These are phyloP conservation scores for Neopipo cinnamomea DNA, from an alignment of 2,113 vertebrate genomes.

Conservation along the genomic window DNA sequence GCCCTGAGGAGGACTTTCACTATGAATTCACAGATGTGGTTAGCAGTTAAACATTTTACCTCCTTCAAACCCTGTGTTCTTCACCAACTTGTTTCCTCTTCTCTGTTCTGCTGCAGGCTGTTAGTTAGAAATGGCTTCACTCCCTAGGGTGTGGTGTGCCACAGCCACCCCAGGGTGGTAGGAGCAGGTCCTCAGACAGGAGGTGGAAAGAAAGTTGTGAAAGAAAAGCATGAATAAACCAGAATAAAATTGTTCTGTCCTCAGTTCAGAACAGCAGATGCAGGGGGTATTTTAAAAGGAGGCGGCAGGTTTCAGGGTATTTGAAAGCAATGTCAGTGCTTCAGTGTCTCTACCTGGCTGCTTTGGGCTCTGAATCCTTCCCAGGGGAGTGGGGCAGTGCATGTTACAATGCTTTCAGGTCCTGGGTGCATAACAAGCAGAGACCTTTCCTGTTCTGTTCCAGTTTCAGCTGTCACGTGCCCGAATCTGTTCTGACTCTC, in stretches of 20 bases:
- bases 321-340: background rate
- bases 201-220: background rate
- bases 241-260: background rate
- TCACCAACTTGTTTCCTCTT: slow-evolving; percentile 16
- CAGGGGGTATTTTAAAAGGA: background rate
- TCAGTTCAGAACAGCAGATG: background rate
- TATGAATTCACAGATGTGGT: slow-evolving; percentile 36
- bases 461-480: background rate
- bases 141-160: background rate
- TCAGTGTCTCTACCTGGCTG: background rate
- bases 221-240: background rate
- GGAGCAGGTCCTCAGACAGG: background rate
- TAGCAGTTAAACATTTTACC: slow-evolving; percentile 2
- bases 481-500: background rate
- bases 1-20: slow-evolving; percentile 25
- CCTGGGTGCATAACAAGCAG: background rate
- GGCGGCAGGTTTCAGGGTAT: background rate
- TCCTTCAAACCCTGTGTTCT: background rate
- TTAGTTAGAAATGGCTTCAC: background rate
- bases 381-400: background rate
- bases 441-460: background rate
- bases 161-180: background rate
- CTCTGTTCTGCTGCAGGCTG: background rate
- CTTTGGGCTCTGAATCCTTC: background rate
- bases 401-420: background rate